Base-by-base conservation (phyloP, 2,113 vertebrate species). In the Sylvilagus bachmani region DNA sequence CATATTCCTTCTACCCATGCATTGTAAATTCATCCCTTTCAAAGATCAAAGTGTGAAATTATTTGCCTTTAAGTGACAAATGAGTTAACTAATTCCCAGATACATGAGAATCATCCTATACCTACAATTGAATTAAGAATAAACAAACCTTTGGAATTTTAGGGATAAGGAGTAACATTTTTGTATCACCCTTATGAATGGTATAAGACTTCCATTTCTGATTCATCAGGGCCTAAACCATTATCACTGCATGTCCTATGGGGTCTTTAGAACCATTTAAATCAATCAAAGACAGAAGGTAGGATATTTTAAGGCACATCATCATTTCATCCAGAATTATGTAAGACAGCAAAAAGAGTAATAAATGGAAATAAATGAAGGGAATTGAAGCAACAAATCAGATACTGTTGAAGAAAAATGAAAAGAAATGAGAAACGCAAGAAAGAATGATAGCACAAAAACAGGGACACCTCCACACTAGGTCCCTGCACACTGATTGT, bases 351-450 rank as follows among this genome's bases (percentile, higher is more conserved):
- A 61, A 91, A 82, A 87, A 71, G 53, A 86, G 11, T 22, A 74
- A 53, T 64, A 55, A 62, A 55, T 70, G 8, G 22, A 61, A 38
- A 86, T 53, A 55, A 83, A 86, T 69, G 5, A 74, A 77, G 29
- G 91, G n/a, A 84, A 85, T 5, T 75, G 69, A 94, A 82, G 64
- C n/a, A 80, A 88, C 25, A 58, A 92, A 93, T 78, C 53, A 70
- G 31, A 94, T 53, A 31, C 4, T 29, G 12, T 19, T 75, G 55
- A 73, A 84, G 67, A 38, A 94, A 98, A 97, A 94, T 36, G 61
- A 96, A 92, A 88, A 97, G 73, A 91, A 85, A 53, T 8, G 22
- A 73, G 73, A 71, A 61, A 53, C 93, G 19, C 66, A 51, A 95
- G 92, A 90, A 86, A 85, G 33, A 92, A 95, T 12, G 77, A 67